Evolutionary conservation across 2,888 invertebrate species (phyloP), one percentile per base, ranked within the genome.

Genomic region (Ornithoptera alexandrae): DNA sequence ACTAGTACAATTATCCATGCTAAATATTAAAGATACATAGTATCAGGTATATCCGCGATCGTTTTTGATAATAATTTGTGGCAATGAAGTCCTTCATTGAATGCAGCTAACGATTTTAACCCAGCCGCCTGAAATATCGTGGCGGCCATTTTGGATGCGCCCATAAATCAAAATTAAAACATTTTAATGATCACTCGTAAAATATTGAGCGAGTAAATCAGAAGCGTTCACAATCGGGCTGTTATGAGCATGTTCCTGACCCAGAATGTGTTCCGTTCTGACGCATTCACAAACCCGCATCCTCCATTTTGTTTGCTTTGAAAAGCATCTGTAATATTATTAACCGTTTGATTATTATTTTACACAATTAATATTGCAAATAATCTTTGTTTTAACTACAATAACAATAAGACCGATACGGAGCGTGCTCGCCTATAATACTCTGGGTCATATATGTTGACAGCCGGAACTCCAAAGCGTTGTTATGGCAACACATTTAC

Each of bases 81-180:
- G 42, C 42, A 90, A 90, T 89, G 88, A 88, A 89, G 84, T 81
- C 78, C 83, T 83, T 84, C 86, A 89, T 86, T 90, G 87, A 89
- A 86, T 79, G 78, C 76, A 75, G 76, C 77, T 79, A 81, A 85
- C 86, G 86, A 85, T 86, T 88, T 89, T 84, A 87, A 85, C 84
- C 63, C 69, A 60, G 70, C 69, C 71, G 71, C 62, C 70, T 67
- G 64, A 66, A 68, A 71, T 66, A 69, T 63, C 74, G 70, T 75
- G 71, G 74, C 79, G 75, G 77, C 73, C 78, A 80, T 79, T 81
- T 85, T 80, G 75, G 78, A 78, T 76, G 73, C 74, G 67, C 77
- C 74, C 78, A 79, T 92, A 92, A 92, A 91, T 92, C 91, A 92
- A 82, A 84, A 89, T 90, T 88, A 88, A 87, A 84, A 81, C 84